Conservation (phyloP, 1,140 invertebrate genomes). For the Pachypeltis micranthus region DNA sequence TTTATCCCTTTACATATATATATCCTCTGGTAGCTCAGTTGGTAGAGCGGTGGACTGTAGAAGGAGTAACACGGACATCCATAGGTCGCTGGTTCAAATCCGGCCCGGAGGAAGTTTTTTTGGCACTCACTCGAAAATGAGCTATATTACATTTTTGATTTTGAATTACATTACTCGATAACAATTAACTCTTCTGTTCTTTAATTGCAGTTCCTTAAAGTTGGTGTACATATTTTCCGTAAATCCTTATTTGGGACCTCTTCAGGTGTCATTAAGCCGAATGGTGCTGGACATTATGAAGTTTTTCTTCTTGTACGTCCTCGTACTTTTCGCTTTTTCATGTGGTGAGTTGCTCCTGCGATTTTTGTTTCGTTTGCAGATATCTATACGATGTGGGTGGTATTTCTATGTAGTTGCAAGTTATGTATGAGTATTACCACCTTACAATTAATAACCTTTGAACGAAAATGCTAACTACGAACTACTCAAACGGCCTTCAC, state of each 20-base stretch:
- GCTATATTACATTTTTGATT: no score
- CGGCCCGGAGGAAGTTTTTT: slow-evolving; percentile 29
- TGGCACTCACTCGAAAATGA: no score
- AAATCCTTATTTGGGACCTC: slow-evolving; percentile 91
- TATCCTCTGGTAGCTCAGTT: slow-evolving; percentile 40
- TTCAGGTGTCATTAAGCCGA: slow-evolving; percentile 91
- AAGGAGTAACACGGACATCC: no score
- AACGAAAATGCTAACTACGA: no score
- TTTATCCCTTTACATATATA: no score
- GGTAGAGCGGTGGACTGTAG: slow-evolving; percentile 42
- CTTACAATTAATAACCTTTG: no score
- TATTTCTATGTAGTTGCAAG: not conserved
- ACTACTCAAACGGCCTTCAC: no score
- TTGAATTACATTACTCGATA: no score
- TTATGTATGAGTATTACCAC: no score
- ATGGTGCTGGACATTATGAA: slow-evolving; percentile 99
- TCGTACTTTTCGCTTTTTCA: slow-evolving; percentile 95
- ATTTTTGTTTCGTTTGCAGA: no score
- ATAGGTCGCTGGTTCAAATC: slow-evolving; percentile 34
- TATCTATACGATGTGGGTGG: no score
- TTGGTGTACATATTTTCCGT: slow-evolving; percentile 98
- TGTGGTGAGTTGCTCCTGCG: slow-evolving; percentile 72
- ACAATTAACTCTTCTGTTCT: slow-evolving; percentile 13
- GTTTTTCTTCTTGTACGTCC: slow-evolving; percentile 88
- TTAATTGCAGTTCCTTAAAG: slow-evolving; percentile 73